phyloP scores from a whole-genome alignment of 2,888 invertebrate genomes.

The Ochropacha duplaris region DNA sequence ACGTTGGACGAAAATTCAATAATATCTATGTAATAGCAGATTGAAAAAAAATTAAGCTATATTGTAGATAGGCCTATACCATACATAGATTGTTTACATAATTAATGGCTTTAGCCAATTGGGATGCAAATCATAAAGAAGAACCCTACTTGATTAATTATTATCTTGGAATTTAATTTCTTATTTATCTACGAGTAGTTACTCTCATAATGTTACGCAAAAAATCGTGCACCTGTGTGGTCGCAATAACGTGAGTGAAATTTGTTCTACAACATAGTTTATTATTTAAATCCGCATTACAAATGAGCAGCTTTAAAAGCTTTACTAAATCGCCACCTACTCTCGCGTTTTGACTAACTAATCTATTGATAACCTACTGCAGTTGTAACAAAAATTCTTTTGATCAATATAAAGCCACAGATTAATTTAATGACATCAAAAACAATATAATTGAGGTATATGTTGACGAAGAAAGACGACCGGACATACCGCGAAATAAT shows the following conservation, averaged over 20 bases:
- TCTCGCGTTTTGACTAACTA: slow-evolving; percentile 14
- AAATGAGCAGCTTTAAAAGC: not conserved
- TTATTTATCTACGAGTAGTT: not conserved
- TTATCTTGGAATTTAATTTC: not conserved
- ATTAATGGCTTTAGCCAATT: not conserved
- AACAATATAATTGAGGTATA: slow-evolving; percentile 47
- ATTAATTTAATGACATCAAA: slow-evolving; percentile 58
- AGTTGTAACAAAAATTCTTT: slow-evolving; percentile 28
- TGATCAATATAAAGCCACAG: slow-evolving; percentile 50
- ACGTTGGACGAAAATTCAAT: not conserved
- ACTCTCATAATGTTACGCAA: not conserved
- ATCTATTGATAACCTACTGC: slow-evolving; percentile 39
- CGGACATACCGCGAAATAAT: slow-evolving; percentile 77
- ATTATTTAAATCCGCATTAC: not conserved
- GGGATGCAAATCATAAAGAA: not conserved
- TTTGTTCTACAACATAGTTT: not conserved
- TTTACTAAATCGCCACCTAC: not conserved
- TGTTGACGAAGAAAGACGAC: slow-evolving; percentile 68
- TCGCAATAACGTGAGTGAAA: not conserved
- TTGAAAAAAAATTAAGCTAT: no score
- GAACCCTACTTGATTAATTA: not conserved
- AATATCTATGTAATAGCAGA: not conserved
- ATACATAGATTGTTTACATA: no score
- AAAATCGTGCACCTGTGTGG: not conserved
- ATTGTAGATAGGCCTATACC: no score